Conservation (phyloP, 2,113 vertebrate genomes). For the Gnathonemus longibarbis region DNA sequence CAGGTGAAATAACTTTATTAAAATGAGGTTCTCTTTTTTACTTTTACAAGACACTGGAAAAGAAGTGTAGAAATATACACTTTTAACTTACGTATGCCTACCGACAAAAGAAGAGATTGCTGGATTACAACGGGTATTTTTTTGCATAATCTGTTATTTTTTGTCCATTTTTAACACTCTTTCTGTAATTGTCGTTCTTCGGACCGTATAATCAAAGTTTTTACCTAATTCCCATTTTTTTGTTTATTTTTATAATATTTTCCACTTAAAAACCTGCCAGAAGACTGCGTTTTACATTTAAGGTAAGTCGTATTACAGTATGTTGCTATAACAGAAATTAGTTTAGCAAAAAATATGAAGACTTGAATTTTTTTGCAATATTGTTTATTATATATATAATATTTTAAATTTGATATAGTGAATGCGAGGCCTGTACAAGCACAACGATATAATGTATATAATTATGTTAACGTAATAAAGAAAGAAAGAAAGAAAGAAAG, state of each 20-base stretch:
- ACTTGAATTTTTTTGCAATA: neutral
- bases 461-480: neutral
- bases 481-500: neutral
- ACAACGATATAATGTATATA: neutral
- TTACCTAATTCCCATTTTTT: neutral
- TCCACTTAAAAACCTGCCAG: neutral
- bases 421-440: neutral
- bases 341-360: neutral
- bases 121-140: neutral
- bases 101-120: neutral
- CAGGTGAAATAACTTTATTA: neutral
- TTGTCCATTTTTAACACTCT: neutral
- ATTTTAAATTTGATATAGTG: neutral
- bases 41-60: neutral
- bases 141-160: neutral
- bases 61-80: neutral
- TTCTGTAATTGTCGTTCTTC: neutral
- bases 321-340: neutral
- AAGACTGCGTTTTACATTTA: neutral
- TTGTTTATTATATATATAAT: neutral
- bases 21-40: neutral
- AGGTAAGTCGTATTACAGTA: neutral
- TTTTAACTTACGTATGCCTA: neutral
- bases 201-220: neutral
- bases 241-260: neutral